Evolutionary conservation across 2,113 vertebrate genomes (phyloP).

Genomic region (Thinocorus orbignyianus): DNA sequence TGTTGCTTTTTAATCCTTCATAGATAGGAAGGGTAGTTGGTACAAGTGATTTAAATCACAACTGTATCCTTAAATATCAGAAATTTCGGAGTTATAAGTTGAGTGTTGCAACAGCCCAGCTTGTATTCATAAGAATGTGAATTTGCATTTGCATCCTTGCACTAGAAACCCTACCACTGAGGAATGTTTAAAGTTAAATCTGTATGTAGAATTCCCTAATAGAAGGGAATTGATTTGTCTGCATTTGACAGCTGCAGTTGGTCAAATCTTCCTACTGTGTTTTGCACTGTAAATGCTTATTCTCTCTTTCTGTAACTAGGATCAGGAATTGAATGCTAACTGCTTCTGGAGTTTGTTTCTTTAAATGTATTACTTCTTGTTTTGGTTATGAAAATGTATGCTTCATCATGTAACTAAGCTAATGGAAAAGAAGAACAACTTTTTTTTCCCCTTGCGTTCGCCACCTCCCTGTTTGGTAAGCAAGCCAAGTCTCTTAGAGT

Average conservation of each 20-base stretch:
- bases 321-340: background rate
- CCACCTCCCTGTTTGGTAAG: background rate
- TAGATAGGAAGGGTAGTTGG: background rate
- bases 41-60: background rate
- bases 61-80: background rate
- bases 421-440: background rate
- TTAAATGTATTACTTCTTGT: background rate
- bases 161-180: background rate
- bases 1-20: background rate
- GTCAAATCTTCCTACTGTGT: background rate
- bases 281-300: background rate
- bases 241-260: background rate
- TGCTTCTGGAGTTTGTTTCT: background rate
- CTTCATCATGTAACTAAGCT: background rate
- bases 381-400: background rate
- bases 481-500: background rate
- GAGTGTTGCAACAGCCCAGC: background rate
- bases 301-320: background rate
- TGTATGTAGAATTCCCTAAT: background rate
- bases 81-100: background rate
- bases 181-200: background rate
- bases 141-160: background rate
- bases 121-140: background rate
- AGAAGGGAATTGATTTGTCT: background rate
- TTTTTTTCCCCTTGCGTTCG: background rate